phyloP scores from a whole-genome alignment of 2,113 vertebrate species.

The Nesoenas mayeri region DNA sequence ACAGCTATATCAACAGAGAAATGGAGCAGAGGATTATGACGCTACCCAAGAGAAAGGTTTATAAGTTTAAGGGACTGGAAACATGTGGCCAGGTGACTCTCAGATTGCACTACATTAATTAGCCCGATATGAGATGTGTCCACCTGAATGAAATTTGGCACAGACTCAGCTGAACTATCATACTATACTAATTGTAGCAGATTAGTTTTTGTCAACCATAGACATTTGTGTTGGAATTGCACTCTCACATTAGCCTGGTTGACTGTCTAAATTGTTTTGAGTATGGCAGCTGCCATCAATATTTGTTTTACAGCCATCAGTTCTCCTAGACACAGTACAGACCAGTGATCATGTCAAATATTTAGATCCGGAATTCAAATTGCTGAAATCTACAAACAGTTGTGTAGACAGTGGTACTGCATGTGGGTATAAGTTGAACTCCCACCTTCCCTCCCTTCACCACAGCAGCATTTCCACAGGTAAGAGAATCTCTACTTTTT shows the following conservation, averaged over 20 bases:
- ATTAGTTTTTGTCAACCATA: neutral
- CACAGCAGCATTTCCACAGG: fast-evolving
- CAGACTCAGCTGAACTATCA: neutral
- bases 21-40: neutral
- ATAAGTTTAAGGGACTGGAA: neutral
- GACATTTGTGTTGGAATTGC: neutral
- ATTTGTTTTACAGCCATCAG: neutral
- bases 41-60: neutral
- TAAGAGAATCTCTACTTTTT: neutral
- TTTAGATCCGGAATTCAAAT: neutral
- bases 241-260: neutral
- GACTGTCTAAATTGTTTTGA: neutral
- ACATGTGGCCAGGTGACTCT: neutral
- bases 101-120: neutral
- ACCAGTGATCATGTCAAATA: neutral
- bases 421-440: neutral
- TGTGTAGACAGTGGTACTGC: neutral
- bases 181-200: neutral
- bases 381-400: neutral
- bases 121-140: neutral
- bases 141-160: neutral
- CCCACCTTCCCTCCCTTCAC: neutral
- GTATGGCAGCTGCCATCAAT: neutral
- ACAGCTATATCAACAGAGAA: neutral
- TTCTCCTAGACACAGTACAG: neutral